Conservation (phyloP, 2,113 vertebrate genomes). For the Alethe castanea region DNA sequence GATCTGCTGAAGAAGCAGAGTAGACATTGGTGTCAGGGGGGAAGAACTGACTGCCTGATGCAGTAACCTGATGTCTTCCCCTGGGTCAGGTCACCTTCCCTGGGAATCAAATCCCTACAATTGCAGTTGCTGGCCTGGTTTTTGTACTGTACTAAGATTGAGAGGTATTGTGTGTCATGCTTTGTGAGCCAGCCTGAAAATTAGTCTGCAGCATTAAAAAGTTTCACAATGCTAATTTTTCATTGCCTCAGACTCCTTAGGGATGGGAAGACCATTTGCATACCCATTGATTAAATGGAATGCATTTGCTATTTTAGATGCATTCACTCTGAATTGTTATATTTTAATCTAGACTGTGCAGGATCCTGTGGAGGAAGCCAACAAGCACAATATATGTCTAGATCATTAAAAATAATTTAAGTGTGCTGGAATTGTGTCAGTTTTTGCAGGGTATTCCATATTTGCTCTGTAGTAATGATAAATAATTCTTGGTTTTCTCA, state of each 20-base stretch:
- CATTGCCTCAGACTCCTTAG: not conserved
- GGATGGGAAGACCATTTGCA: not conserved
- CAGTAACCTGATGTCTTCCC: not conserved
- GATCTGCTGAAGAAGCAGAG: not conserved
- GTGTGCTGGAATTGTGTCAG: not conserved
- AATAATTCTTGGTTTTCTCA: not conserved
- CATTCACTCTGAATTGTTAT: not conserved
- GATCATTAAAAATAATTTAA: constrained; percentile 38
- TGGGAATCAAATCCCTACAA: not conserved
- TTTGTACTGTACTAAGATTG: not conserved
- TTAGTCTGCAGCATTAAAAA: not conserved
- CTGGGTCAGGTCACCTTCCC: not conserved
- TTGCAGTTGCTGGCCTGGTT: not conserved
- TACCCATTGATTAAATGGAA: not conserved
- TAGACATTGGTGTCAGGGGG: not conserved
- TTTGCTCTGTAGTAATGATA: not conserved
- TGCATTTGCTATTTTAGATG: constrained; percentile 10
- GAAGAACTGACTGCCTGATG: not conserved
- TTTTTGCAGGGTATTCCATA: not conserved
- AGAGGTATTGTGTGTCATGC: not conserved
- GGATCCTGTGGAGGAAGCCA: not conserved
- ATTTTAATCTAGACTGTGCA: constrained; percentile 28
- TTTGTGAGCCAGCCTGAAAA: not conserved
- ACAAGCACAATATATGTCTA: not conserved
- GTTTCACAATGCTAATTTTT: not conserved